Percentiles rank a stretch among this genome's conserved stretches.
phyloP scores from a whole-genome alignment of 2,113 vertebrate species.

The Triplophysa rosa region DNA sequence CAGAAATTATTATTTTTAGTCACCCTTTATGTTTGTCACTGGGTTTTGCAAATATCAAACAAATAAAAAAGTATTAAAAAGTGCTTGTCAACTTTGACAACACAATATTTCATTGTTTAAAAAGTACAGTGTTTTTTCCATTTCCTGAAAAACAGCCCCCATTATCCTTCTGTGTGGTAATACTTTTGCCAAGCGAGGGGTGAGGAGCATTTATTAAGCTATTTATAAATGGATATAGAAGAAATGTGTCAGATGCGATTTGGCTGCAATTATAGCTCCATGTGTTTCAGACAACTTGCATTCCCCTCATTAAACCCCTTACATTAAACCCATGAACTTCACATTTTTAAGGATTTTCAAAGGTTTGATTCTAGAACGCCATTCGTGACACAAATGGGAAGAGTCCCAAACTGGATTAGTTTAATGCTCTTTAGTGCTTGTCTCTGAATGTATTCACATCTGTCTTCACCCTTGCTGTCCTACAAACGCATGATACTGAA shows the following conservation, averaged over 20 bases:
- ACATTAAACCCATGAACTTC: slow-evolving; percentile 74
- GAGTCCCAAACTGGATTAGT: slow-evolving; percentile 72
- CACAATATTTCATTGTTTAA: too few relatives aligned
- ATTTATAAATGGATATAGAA: slow-evolving; percentile 69
- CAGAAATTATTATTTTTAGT: too few relatives aligned
- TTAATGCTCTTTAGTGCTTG: slow-evolving; percentile 77
- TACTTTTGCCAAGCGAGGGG: slow-evolving; percentile 55
- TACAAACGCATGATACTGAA: slow-evolving; percentile 60
- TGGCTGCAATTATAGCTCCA: slow-evolving; percentile 60
- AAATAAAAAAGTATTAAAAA: too few relatives aligned
- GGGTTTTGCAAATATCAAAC: too few relatives aligned
- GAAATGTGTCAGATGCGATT: slow-evolving; percentile 69
- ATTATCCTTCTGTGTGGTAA: slow-evolving; percentile 62
- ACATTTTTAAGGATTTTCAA: slow-evolving; percentile 56
- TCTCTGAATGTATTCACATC: slow-evolving; percentile 65
- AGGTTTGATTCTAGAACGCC: slow-evolving; percentile 54
- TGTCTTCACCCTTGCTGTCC: slow-evolving; percentile 67
- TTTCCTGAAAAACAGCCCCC: slow-evolving; percentile 30
- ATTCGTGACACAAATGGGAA: slow-evolving; percentile 66
- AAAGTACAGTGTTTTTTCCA: too few relatives aligned
- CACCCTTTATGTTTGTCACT: too few relatives aligned
- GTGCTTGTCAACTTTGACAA: too few relatives aligned
- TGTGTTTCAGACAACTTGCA: slow-evolving; percentile 60
- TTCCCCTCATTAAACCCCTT: slow-evolving; percentile 69
- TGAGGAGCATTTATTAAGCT: slow-evolving; percentile 68